phyloP scores from a whole-genome alignment of 2,797 vertebrate species.

The Malacoraja senta region DNA sequence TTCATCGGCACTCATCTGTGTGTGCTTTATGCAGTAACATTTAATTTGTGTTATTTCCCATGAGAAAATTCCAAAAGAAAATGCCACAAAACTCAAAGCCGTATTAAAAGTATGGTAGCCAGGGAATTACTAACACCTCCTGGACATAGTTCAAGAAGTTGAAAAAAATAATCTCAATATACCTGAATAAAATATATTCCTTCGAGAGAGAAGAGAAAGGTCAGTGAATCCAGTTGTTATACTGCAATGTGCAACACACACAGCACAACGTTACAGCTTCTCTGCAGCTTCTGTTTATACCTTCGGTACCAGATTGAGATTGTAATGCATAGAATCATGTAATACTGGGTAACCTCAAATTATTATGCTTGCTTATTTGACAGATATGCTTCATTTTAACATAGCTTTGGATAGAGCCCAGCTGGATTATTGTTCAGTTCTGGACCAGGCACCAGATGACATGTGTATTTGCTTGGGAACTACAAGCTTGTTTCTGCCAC shows the following conservation, averaged over 20 bases:
- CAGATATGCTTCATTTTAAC: background rate
- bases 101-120: background rate
- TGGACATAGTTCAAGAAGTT: background rate
- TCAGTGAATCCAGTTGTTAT: constrained; percentile 9
- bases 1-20: background rate
- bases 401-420: background rate
- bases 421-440: background rate
- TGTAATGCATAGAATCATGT: background rate
- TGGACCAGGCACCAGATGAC: background rate
- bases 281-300: background rate
- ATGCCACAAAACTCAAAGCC: background rate
- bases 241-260: background rate
- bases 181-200: background rate
- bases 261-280: background rate
- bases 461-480: background rate
- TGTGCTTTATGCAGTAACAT: background rate
- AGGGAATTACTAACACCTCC: background rate
- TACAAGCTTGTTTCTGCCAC: too few species aligned
- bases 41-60: background rate
- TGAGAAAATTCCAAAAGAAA: background rate
- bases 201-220: background rate
- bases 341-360: background rate
- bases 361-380: background rate
- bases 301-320: background rate
- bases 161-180: background rate